phyloP scores from a whole-genome alignment of 2,113 vertebrate genomes.

The Polypterus senegalus region DNA sequence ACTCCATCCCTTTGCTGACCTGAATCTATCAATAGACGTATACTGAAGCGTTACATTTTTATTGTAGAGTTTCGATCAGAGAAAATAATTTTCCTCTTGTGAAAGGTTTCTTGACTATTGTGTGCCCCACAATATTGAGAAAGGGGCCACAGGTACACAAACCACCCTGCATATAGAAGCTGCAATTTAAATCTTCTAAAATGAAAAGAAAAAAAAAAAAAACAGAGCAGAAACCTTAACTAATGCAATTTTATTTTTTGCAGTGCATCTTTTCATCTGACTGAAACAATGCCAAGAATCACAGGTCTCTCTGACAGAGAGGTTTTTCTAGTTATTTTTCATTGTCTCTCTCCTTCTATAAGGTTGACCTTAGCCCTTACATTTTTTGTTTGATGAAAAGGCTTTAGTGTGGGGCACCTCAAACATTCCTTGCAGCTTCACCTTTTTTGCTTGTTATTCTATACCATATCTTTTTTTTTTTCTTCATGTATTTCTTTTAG shows the following conservation, averaged over 20 bases:
- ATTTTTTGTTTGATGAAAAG: slow-evolving; percentile 11
- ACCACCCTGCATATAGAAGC: slow-evolving; percentile 7
- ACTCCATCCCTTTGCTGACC: too few relatives aligned
- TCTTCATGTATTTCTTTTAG: too few relatives aligned
- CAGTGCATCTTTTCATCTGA: slow-evolving; percentile 14
- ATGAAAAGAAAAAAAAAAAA: slow-evolving; percentile 28
- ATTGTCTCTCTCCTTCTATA: slow-evolving; percentile 11
- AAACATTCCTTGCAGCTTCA: slow-evolving; percentile 17
- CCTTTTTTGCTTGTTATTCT: slow-evolving; percentile 13
- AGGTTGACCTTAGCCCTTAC: slow-evolving; percentile 8
- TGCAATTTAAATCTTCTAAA: slow-evolving; percentile 44
- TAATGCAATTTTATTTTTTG: slow-evolving; percentile 25
- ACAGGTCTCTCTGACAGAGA: slow-evolving; percentile 27
- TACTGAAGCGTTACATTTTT: too few relatives aligned
- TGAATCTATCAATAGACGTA: too few relatives aligned
- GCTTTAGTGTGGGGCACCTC: slow-evolving; percentile 1
- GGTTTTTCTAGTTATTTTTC: slow-evolving; percentile 20
- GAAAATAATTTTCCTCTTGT: slow-evolving; percentile 30
- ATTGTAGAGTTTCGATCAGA: slow-evolving; percentile 31
- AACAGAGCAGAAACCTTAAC: slow-evolving; percentile 24
- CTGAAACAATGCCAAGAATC: slow-evolving; percentile 22
- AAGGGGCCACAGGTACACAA: slow-evolving; percentile 13
- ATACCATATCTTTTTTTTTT: slow-evolving; percentile 6
- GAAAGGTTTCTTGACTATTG: slow-evolving; percentile 14
- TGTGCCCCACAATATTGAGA: slow-evolving; percentile 11